Base-by-base conservation (phyloP, 2,113 vertebrate species). In the Thamnophis sirtalis region DNA sequence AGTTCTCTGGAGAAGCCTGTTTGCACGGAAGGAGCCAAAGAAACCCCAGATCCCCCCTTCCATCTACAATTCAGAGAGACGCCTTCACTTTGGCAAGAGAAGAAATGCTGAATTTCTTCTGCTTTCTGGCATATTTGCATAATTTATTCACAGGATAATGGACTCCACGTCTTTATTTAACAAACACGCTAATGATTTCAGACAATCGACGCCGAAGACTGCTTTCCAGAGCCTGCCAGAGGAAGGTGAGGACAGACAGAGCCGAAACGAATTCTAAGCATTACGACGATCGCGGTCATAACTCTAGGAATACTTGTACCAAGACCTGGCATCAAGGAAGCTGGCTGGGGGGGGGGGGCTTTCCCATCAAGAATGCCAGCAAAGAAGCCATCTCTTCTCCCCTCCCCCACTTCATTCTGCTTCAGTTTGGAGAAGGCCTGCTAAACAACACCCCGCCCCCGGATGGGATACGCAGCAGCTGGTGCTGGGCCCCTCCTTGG, bases 121-220 rank as follows among this genome's bases (percentile, higher is more conserved):
- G 96, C 97, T 97, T 97, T 97, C 96, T 96, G 94, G 54, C 95
- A 95, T 96, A 98, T 98, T 97, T 98, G 96, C 98, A 98, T 98
- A 98, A 98, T 97, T 98, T 97, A 98, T 98, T 97, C 92, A 93
- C 96, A 96, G 97, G 97, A 97, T 98, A 98, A 98, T 97, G 97
- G 97, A 97, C 96, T 97, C 95, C 96, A 95, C 97, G 96, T 97
- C 96, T 96, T 97, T 98, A 98, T 97, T 98, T 98, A 98, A 98
- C 98, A 98, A 98, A 98, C 98, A 98, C 93, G 96, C 97, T 97
- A 98, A 98, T 97, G 96, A 97, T 97, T 98, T 97, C 97, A 98
- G 97, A 98, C 97, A 97, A 98, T 43, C 97, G 97, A 97, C 94
- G 96, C 96, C 95, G 95, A 97, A 96, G 51, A 26, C 97, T 97